Conservation (phyloP, 2,113 vertebrate species). For the Tringa solitaria region DNA sequence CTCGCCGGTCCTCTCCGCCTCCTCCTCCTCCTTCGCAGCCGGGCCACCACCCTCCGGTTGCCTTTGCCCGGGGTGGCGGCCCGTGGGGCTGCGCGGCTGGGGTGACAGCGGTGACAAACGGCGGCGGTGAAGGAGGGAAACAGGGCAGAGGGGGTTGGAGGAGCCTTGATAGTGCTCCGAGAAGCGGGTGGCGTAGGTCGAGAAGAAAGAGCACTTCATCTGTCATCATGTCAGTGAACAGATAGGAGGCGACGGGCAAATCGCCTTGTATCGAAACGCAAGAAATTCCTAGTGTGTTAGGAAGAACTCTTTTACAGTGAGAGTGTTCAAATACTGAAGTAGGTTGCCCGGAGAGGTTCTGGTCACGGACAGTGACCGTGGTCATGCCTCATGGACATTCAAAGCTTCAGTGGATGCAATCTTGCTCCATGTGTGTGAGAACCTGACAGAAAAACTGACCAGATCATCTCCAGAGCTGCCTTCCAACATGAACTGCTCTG, state of each 20-base stretch:
- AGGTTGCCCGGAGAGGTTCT: neutral
- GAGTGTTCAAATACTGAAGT: neutral
- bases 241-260: neutral
- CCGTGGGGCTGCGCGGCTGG: neutral
- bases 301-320: neutral
- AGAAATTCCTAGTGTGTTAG: neutral
- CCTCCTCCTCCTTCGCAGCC: neutral
- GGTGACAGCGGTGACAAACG: neutral
- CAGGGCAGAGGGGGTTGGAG: neutral
- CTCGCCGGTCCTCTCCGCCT: neutral
- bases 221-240: accelerated
- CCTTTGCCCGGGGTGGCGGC: conserved; percentile 11
- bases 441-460: too few relatives aligned
- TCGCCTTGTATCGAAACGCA: neutral
- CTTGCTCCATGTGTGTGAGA: neutral
- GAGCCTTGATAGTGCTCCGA: neutral
- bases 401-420: accelerated
- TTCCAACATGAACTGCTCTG: neutral
- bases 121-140: neutral
- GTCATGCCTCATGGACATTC: neutral
- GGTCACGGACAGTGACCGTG: neutral
- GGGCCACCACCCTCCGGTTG: neutral
- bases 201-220: neutral
- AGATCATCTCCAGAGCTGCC: neutral
- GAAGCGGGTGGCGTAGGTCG: accelerated